Evolutionary conservation across 2,888 invertebrate species (phyloP).

Genomic region (Alentia gelatinosa): DNA sequence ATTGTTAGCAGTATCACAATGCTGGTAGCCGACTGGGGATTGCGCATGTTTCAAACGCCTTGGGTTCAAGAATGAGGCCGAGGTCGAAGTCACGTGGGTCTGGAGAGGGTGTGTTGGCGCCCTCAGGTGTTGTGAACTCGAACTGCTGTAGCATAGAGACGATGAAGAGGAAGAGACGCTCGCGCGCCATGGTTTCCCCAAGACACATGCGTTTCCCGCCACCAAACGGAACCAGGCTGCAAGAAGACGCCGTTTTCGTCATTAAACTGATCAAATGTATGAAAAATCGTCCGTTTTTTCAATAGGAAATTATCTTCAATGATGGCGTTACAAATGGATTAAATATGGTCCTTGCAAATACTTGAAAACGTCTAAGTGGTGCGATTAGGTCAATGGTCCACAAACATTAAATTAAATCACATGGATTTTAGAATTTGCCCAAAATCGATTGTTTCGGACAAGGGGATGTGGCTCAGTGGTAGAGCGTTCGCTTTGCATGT

Average conservation of each 20-base stretch:
- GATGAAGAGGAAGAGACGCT: constrained; percentile 74
- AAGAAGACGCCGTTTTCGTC: neutral
- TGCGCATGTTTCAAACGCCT: constrained; percentile 68
- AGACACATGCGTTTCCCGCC: constrained; percentile 75
- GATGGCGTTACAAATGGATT: too few species aligned
- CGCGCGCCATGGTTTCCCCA: constrained; percentile 75
- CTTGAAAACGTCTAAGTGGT: too few species aligned
- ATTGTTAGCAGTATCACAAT: neutral
- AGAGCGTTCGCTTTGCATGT: too few species aligned
- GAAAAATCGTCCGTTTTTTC: neutral
- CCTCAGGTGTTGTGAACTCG: constrained; percentile 63
- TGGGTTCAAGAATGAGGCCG: constrained; percentile 75
- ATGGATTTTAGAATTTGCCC: too few species aligned
- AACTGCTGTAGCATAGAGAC: constrained; percentile 70
- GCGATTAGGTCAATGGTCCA: too few species aligned
- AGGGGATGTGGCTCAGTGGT: too few species aligned
- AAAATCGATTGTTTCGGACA: too few species aligned
- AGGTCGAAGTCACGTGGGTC: constrained; percentile 73
- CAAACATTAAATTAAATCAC: too few species aligned
- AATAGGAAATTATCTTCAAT: neutral
- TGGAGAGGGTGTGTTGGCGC: constrained; percentile 61
- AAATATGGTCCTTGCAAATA: too few species aligned
- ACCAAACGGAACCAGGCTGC: constrained; percentile 72
- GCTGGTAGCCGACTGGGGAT: constrained; percentile 59
- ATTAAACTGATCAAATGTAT: neutral